Percentiles rank a stretch among this genome's conserved stretches.
Conservation (phyloP, 2,113 vertebrate species). For the Sitta europaea region DNA sequence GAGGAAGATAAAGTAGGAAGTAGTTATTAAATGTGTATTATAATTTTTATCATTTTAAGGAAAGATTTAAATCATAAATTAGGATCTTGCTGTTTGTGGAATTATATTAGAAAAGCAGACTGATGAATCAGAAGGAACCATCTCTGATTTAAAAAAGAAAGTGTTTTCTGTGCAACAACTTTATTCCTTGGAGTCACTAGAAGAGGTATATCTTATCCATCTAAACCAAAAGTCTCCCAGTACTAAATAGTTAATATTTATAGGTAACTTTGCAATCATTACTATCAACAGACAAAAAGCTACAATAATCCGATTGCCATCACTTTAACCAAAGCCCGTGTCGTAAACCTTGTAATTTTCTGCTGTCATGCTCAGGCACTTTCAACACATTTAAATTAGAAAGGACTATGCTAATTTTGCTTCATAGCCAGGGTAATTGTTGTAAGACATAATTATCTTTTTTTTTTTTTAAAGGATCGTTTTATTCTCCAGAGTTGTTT, state of each 20-base stretch:
- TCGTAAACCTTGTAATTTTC: conserved; percentile 80
- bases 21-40: not conserved
- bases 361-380: conserved; percentile 78
- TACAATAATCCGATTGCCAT: conserved; percentile 67
- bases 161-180: not conserved
- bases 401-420: conserved; percentile 83
- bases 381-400: conserved; percentile 82
- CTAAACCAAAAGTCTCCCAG: conserved; percentile 27
- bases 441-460: conserved; percentile 79
- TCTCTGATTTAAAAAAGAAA: not conserved
- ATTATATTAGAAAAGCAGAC: not conserved
- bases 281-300: conserved; percentile 64
- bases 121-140: not conserved
- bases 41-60: not conserved
- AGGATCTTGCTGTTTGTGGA: not conserved
- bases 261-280: conserved; percentile 65
- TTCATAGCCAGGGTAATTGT: conserved; percentile 79
- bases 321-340: conserved; percentile 73
- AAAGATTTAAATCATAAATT: not conserved
- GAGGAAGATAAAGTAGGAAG: not conserved
- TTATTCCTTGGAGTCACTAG: not conserved
- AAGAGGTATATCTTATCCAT: not conserved
- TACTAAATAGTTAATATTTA: conserved; percentile 67
- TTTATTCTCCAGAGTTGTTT: conserved; percentile 74
- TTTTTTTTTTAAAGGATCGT: conserved; percentile 57